Evolutionary conservation across 1,140 invertebrate genomes (phyloP).

Genomic region (Diachasma alloeum): DNA sequence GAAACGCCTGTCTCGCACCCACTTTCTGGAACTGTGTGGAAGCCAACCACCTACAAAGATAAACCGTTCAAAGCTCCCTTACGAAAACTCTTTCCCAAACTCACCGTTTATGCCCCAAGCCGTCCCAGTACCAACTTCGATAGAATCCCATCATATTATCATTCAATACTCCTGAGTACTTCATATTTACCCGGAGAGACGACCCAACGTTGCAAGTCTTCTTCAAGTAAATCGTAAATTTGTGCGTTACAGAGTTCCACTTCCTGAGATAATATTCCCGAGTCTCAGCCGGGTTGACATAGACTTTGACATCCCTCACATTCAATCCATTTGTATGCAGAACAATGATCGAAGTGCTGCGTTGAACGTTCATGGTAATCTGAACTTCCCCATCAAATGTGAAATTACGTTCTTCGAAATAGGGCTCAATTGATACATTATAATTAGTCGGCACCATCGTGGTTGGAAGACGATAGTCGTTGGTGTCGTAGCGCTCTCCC

Average conservation of each 20-base stretch:
- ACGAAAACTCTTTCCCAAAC: slow-evolving; percentile 10
- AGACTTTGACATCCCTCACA: slow-evolving; percentile 26
- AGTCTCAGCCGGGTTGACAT: neutral
- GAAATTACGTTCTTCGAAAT: slow-evolving; percentile 45
- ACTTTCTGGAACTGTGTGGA: slow-evolving; percentile 85
- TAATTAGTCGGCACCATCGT: slow-evolving; percentile 43
- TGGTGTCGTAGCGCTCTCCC: slow-evolving; percentile 27
- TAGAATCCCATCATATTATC: slow-evolving; percentile 73
- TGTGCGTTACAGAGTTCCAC: slow-evolving; percentile 21
- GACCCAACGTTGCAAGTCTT: slow-evolving; percentile 34
- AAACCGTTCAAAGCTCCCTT: neutral
- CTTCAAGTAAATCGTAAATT: slow-evolving; percentile 38
- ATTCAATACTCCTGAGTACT: slow-evolving; percentile 63
- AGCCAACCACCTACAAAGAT: slow-evolving; percentile 68
- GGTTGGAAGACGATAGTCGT: slow-evolving; percentile 46
- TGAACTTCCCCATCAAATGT: slow-evolving; percentile 46
- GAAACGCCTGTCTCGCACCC: slow-evolving; percentile 84
- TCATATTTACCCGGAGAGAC: slow-evolving; percentile 55
- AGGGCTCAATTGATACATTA: slow-evolving; percentile 42
- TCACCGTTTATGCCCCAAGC: slow-evolving; percentile 48
- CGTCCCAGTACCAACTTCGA: slow-evolving; percentile 67
- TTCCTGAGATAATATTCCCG: slow-evolving; percentile 1
- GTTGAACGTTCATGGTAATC: slow-evolving; percentile 38
- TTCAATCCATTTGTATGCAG: slow-evolving; percentile 45
- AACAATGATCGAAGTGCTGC: slow-evolving; percentile 36